Base-by-base conservation (phyloP, 2,113 vertebrate species). In the Nanger granti region DNA sequence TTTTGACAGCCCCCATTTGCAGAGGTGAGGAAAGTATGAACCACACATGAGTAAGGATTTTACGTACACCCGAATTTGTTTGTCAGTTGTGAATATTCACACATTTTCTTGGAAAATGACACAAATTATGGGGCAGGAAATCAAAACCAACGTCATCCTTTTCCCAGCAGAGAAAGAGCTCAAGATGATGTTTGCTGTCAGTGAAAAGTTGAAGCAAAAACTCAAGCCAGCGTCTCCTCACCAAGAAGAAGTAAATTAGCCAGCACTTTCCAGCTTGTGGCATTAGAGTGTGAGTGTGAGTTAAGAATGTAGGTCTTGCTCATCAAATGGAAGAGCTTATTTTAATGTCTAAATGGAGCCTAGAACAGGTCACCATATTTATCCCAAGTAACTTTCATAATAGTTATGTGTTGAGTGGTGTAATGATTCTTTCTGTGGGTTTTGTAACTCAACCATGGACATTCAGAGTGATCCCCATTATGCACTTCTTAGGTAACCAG, bases 1-100 rank as follows among this genome's bases (percentile, higher is more conserved):
- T 98, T 98, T 98, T 98, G 98, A 98, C 98, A 98, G 98, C 97
- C 98, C 98, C 96, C 97, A 98, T 98, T 98, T 98, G 96, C 97
- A 98, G 92, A 97, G 96, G 97, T 0, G 96, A 98, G 97, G 98
- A 98, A 98, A 98, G 97, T 94, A 96, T 96, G 98, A 98, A 96
- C 87, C 91, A 0, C 97, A 98, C 64, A 47, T 97, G 98, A 98
- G 98, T 97, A 93, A 96, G 97, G 97, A 93, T 98, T 98, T 98
- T 97, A 98, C 84, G 84, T 79, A 85, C 73, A 93, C 10, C 0
- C 95, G 95, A 86, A 96, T 98, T 97, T 97, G 92, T 98, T 98
- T 97, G 94, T 94, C 96, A 95, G 85, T 98, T 97, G 95, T 98
- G 97, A 98, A 96, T 0, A 9, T 41, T 90, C 94, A 82, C 94